Evolutionary conservation across 2,888 invertebrate species (phyloP).

Genomic region (Perdita meconis): DNA sequence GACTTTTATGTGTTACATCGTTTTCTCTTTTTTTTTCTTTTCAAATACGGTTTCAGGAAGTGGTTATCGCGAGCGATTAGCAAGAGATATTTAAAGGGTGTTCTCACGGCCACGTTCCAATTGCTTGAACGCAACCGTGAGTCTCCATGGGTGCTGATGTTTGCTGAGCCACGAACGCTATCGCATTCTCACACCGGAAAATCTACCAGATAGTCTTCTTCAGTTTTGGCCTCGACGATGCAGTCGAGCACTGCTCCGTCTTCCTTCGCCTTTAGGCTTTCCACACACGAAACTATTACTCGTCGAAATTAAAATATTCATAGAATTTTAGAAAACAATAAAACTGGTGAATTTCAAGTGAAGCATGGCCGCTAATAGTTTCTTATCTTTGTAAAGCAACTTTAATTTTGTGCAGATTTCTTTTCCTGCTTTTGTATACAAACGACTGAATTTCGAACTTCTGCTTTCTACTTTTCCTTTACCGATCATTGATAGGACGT

Average conservation of each 20-base stretch:
- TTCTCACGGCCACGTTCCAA: slow-evolving; percentile 47
- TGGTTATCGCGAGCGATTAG: slow-evolving; percentile 36
- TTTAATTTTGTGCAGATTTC: too few relatives aligned
- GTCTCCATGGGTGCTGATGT: slow-evolving; percentile 55
- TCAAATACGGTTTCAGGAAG: neutral
- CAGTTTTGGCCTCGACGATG: slow-evolving; percentile 40
- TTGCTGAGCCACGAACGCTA: slow-evolving; percentile 64
- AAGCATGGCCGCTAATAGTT: too few relatives aligned
- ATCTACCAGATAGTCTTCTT: slow-evolving; percentile 66
- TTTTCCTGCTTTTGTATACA: too few relatives aligned
- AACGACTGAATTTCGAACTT: too few relatives aligned
- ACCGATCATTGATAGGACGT: too few relatives aligned
- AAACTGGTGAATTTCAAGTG: too few relatives aligned
- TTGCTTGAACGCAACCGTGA: slow-evolving; percentile 46
- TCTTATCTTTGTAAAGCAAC: too few relatives aligned
- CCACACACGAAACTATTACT: slow-evolving; percentile 24
- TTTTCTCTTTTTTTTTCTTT: too few relatives aligned
- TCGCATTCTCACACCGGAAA: slow-evolving; percentile 66
- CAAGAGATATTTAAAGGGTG: slow-evolving; percentile 30
- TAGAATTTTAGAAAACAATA: too few relatives aligned
- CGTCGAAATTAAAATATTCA: neutral
- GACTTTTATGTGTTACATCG: neutral
- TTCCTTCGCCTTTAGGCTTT: slow-evolving; percentile 31
- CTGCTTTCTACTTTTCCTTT: too few relatives aligned
- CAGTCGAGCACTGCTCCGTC: slow-evolving; percentile 20